Evolutionary conservation across 2,888 invertebrate species (phyloP).

Genomic region (Dichetophora obliterata): DNA sequence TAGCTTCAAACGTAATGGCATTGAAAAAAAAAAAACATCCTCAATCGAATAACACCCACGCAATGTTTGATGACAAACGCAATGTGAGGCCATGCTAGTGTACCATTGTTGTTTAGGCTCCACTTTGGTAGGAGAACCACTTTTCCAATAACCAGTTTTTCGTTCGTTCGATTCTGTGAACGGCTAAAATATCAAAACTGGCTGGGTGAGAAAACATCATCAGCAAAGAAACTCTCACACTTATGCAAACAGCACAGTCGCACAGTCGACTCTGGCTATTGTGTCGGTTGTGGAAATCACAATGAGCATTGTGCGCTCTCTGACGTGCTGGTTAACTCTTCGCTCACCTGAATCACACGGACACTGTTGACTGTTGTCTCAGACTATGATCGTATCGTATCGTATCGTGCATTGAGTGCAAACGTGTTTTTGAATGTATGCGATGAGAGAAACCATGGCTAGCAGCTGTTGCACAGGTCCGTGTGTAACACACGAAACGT

Average conservation of each 20-base stretch:
- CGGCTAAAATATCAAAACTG: slow-evolving; percentile 41
- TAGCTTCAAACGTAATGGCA: slow-evolving; percentile 5
- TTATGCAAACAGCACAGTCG: not conserved
- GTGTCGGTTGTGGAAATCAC: not conserved
- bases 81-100: slow-evolving; percentile 37
- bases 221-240: not conserved
- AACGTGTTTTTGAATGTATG: slow-evolving; percentile 37
- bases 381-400: slow-evolving; percentile 39
- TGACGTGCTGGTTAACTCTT: not conserved
- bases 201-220: slow-evolving; percentile 37
- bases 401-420: slow-evolving; percentile 34
- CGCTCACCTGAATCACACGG: slow-evolving; percentile 36
- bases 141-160: slow-evolving; percentile 38
- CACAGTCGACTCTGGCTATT: not conserved
- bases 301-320: slow-evolving; percentile 23
- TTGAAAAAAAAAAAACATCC: slow-evolving; percentile 15
- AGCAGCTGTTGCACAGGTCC: slow-evolving; percentile 61
- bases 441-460: slow-evolving; percentile 3
- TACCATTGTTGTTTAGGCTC: slow-evolving; percentile 5
- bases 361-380: slow-evolving; percentile 1
- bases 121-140: slow-evolving; percentile 19
- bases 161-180: slow-evolving; percentile 12
- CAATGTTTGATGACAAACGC: slow-evolving; percentile 55
- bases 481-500: slow-evolving; percentile 68
- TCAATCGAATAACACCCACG: slow-evolving; percentile 55